Evolutionary conservation across 2,888 invertebrate genomes (phyloP).

Genomic region (Drosophila parthenogenetica): DNA sequence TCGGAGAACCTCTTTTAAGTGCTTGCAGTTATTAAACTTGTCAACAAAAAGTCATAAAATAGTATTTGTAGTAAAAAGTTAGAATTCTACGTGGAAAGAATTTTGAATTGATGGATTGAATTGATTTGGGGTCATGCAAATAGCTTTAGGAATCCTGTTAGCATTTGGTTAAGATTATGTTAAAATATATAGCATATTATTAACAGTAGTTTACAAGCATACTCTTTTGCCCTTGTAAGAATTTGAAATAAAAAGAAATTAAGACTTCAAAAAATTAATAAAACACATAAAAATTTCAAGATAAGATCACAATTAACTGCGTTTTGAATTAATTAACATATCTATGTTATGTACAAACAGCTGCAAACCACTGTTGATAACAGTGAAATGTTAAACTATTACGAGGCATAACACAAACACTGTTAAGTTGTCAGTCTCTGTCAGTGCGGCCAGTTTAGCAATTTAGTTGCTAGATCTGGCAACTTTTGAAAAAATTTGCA

Average conservation of each 20-base stretch:
- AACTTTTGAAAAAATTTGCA: no score
- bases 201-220: no score
- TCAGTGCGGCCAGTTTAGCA: no score
- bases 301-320: not conserved
- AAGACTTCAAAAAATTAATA: not conserved
- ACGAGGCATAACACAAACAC: not conserved
- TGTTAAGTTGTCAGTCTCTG: no score
- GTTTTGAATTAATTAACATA: not conserved
- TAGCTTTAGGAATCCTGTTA: no score
- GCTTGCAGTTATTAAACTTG: slow-evolving; percentile 16
- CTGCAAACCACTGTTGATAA: not conserved
- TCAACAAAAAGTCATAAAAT: slow-evolving; percentile 7
- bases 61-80: not conserved
- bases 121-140: not conserved
- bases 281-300: not conserved
- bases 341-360: not conserved
- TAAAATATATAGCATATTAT: no score
- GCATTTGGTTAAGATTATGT: not conserved
- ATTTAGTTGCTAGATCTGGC: no score
- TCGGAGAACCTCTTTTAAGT: slow-evolving; percentile 3
- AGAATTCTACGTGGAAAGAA: not conserved
- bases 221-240: no score
- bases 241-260: no score
- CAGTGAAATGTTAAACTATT: not conserved
- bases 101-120: not conserved